Evolutionary conservation across 2,888 invertebrate species (phyloP).

Genomic region (Hemicrepidius hirtus): DNA sequence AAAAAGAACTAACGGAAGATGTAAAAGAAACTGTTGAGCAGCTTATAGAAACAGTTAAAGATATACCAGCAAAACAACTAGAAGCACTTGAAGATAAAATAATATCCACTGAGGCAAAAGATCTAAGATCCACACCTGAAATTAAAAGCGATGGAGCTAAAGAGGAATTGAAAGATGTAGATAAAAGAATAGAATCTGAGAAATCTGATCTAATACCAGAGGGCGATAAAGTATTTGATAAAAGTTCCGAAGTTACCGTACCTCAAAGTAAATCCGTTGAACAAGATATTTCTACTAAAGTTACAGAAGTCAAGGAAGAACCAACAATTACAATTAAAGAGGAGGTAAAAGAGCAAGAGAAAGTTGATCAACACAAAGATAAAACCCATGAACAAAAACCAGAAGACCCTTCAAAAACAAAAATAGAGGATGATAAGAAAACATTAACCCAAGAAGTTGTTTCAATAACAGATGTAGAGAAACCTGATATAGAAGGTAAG

Average conservation of each 20-base stretch:
- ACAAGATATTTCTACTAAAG: neutral
- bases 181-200: neutral
- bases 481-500: neutral
- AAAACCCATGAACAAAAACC: neutral
- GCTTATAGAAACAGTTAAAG: conserved; percentile 38
- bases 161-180: conserved; percentile 5
- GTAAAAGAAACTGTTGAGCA: conserved; percentile 21
- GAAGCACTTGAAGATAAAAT: neutral
- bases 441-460: neutral
- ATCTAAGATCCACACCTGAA: conserved; percentile 31
- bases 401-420: neutral
- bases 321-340: neutral
- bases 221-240: neutral
- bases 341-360: neutral
- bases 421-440: neutral
- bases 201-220: neutral
- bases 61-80: neutral
- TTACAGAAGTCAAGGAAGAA: neutral
- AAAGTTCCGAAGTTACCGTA: no score
- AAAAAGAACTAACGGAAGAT: conserved; percentile 54
- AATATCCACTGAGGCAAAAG: conserved; percentile 25
- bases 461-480: neutral
- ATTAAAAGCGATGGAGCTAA: conserved; percentile 28
- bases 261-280: no score
- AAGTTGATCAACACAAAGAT: neutral